phyloP scores from a whole-genome alignment of 2,797 vertebrate genomes.

The Linurgus olivaceus region DNA sequence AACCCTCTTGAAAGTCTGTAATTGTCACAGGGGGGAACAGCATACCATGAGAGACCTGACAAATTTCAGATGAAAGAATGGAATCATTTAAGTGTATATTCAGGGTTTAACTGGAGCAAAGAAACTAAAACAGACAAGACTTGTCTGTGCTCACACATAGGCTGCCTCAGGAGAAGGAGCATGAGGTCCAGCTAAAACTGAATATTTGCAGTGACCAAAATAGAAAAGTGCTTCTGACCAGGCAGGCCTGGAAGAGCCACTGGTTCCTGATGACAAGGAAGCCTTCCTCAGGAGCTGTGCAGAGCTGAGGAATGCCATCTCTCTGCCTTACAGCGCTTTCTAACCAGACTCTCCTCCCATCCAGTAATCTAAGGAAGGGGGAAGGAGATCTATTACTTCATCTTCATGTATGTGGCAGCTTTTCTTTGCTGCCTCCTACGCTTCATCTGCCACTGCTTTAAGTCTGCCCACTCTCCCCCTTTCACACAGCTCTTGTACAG shows the following conservation, averaged over 20 bases:
- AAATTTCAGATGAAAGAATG: background rate
- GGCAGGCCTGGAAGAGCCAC: background rate
- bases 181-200: background rate
- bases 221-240: background rate
- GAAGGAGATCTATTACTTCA: slow-evolving; percentile 13
- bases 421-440: slow-evolving; percentile 48
- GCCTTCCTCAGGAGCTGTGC: background rate
- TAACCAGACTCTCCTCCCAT: background rate
- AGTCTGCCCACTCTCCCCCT: slow-evolving; percentile 33
- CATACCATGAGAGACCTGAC: background rate
- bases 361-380: background rate
- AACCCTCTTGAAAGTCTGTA: background rate
- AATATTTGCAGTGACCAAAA: background rate
- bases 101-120: background rate
- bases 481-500: background rate
- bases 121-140: background rate
- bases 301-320: background rate
- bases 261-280: background rate
- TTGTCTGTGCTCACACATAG: background rate
- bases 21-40: background rate
- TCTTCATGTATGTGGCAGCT: background rate
- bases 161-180: background rate
- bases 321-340: background rate
- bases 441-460: slow-evolving; percentile 36
- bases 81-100: background rate